phyloP scores from a whole-genome alignment of 2,888 invertebrate species.

The Drosophila setosimentum region DNA sequence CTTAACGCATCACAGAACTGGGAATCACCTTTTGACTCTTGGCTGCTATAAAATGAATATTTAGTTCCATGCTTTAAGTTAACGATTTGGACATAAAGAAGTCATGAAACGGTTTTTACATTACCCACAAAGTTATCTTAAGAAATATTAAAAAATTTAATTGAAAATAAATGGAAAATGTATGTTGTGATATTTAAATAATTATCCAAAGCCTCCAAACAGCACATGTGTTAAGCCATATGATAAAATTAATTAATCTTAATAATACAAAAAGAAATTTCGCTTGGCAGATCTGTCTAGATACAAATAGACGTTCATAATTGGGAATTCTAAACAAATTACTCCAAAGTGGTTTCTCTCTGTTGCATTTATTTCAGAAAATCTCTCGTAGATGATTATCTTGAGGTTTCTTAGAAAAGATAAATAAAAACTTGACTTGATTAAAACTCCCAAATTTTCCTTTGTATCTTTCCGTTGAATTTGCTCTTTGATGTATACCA shows the following conservation, averaged over 20 bases:
- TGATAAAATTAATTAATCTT: background rate
- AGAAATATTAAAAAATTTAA: background rate
- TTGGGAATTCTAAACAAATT: background rate
- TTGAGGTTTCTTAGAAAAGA: slow-evolving; percentile 1
- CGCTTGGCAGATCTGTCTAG: background rate
- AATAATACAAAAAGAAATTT: background rate
- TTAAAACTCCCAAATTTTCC: slow-evolving; percentile 5
- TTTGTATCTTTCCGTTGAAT: slow-evolving; percentile 5
- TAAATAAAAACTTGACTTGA: slow-evolving; percentile 3
- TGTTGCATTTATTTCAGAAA: background rate
- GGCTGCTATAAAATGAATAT: slow-evolving; percentile 11
- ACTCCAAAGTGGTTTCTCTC: background rate
- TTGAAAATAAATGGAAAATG: background rate
- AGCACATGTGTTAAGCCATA: background rate
- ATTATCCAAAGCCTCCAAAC: background rate
- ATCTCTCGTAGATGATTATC: background rate
- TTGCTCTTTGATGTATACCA: slow-evolving; percentile 17
- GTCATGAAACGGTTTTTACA: background rate
- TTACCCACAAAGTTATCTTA: background rate
- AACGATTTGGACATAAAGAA: background rate
- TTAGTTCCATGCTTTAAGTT: background rate
- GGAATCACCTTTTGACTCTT: slow-evolving; percentile 32
- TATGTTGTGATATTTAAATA: background rate
- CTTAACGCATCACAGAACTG: slow-evolving; percentile 30
- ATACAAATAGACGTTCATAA: background rate